These are phyloP conservation scores for Leptobrachium ailaonicum DNA, from an alignment of 2,113 vertebrate genomes.

Conservation along the genomic window DNA sequence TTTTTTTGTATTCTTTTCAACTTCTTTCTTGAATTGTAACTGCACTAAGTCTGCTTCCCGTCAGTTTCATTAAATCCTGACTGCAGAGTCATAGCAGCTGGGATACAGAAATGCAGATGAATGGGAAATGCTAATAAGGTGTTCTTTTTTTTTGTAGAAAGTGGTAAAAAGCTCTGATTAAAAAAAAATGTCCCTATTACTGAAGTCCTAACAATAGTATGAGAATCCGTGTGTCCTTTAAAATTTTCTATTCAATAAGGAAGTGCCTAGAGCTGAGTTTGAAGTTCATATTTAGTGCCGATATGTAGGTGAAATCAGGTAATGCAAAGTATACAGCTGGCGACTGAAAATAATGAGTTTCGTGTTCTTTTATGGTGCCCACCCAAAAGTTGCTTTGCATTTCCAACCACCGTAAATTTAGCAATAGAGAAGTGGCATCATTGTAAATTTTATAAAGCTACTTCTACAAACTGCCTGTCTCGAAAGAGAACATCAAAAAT, in stretches of 20 bases:
- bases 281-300: constrained; percentile 15
- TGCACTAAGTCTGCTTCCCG: constrained; percentile 56
- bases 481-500: not conserved
- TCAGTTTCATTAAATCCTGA: constrained; percentile 55
- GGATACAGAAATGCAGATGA: constrained; percentile 58
- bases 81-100: constrained; percentile 64
- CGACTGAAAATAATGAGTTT: constrained; percentile 28
- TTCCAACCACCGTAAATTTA: constrained; percentile 25
- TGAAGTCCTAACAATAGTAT: constrained; percentile 48
- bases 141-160: constrained; percentile 51
- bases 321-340: constrained; percentile 37
- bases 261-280: constrained; percentile 40
- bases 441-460: constrained; percentile 4
- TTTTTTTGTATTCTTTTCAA: constrained; percentile 53
- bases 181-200: constrained; percentile 51
- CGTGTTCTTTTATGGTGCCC: constrained; percentile 28
- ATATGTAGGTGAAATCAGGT: constrained; percentile 34
- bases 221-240: constrained; percentile 39
- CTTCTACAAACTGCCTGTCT: constrained; percentile 8
- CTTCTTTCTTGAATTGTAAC: constrained; percentile 52
- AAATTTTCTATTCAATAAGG: constrained; percentile 34
- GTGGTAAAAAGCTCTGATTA: constrained; percentile 55
- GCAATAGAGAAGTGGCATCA: not conserved
- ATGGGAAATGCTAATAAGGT: constrained; percentile 63
- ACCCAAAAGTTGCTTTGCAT: constrained; percentile 35